Percentiles rank a stretch among this genome's conserved stretches.
Evolutionary conservation across 1,140 invertebrate species (phyloP).

Genomic region (Microvelia longipes): DNA sequence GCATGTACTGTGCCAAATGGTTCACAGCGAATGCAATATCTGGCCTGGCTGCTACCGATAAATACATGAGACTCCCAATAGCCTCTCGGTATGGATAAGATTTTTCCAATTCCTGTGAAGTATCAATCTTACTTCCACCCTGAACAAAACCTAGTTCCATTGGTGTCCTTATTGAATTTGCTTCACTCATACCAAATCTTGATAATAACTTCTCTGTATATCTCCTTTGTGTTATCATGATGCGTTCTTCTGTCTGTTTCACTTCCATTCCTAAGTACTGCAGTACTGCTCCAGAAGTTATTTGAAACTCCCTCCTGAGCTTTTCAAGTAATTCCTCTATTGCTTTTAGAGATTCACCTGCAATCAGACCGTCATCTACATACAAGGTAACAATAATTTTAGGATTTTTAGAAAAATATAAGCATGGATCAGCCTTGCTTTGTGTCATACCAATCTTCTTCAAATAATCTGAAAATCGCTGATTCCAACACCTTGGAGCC

Average conservation of each 20-base stretch:
- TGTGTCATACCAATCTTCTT: not conserved
- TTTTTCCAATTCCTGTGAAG: too few species aligned
- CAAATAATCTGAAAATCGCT: constrained; percentile 15
- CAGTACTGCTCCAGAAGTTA: not conserved
- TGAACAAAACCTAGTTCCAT: too few species aligned
- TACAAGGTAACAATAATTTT: not conserved
- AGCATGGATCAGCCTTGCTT: not conserved
- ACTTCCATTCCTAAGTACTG: not conserved
- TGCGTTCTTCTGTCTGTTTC: not conserved
- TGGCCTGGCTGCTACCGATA: not conserved
- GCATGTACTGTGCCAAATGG: not conserved
- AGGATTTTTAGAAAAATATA: constrained; percentile 3
- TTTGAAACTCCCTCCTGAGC: not conserved
- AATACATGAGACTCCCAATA: not conserved
- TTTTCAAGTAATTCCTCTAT: not conserved
- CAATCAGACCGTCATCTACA: not conserved
- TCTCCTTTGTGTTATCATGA: not conserved
- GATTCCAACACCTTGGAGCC: constrained; percentile 27
- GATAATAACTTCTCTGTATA: not conserved
- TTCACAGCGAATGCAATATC: not conserved
- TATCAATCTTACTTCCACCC: too few species aligned
- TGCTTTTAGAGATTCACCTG: not conserved
- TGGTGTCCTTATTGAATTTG: not conserved
- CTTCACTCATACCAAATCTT: not conserved
- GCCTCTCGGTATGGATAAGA: not conserved